Base-by-base conservation (phyloP, 2,113 vertebrate species). In the Gopherus evgoodei region DNA sequence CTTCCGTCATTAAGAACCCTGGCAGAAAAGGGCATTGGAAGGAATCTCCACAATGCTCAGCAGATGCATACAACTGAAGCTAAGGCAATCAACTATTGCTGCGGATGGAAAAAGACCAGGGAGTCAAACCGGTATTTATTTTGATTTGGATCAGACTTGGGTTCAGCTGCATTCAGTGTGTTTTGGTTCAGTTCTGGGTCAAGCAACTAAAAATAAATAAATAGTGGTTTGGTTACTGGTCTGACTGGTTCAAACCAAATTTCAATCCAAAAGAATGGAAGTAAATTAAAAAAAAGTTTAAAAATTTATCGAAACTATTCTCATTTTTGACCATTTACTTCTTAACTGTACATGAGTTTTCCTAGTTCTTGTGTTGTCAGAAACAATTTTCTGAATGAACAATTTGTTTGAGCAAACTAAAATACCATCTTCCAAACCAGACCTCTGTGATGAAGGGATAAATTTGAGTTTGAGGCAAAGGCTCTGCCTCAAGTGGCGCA, bases 71-170 rank as follows among this genome's bases (percentile, higher is more conserved):
- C 78, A 42, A 8, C 44, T 56, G 11, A 29, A 54, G 87, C 59
- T 56, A 44, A 47, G 59, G 44, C 1, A 79, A 16, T 6, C 2
- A 0, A 14, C 35, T 50, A 4, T 27, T 6, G 88, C 3, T 1
- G 81, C 35, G 0, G 3, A 14, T 38, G 75, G 0, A 1, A 50
- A 19, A 35, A 91, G 42, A 2, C 27, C 27, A 57, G 35, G 8
- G 29, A 69, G 65, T 38, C n/a, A 38, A 8, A 38, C n/a, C n/a
- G 11, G 19, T 38, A 22, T 69, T 69, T 69, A 69, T 38, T 69
- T 21, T 69, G 16, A 35, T 69, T 69, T 38, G 35, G n/a, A 21
- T 69, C 65, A 69, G 35, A 19, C 8, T 69, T n/a, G 19, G 13
- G 35, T 69, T 69, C 17, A 21, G 35, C 19, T 69, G 31, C 17